These are phyloP conservation scores for Drosophila sechellia DNA, from an alignment of 1,140 invertebrate genomes.

Conservation along the genomic window DNA sequence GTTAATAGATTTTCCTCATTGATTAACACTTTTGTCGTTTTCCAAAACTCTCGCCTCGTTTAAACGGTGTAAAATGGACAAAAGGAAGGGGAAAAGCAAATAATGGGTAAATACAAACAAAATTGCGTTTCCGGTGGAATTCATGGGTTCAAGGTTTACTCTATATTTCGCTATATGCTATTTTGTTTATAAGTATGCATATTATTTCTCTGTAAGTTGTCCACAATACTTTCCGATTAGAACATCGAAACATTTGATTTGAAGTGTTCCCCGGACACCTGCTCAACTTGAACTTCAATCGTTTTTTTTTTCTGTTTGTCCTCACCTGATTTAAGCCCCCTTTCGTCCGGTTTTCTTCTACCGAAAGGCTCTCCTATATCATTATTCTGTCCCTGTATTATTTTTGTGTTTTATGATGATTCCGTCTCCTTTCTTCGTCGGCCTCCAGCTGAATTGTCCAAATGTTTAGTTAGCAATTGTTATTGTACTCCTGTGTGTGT, in stretches of 20 bases:
- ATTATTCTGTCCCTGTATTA: slow-evolving; percentile 35
- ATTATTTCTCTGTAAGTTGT: too few species aligned
- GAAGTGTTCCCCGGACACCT: not conserved
- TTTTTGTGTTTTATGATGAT: slow-evolving; percentile 39
- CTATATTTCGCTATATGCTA: too few species aligned
- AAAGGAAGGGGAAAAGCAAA: not conserved
- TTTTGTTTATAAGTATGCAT: too few species aligned
- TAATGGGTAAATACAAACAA: not conserved
- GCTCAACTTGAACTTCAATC: slow-evolving; percentile 11
- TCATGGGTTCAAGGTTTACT: not conserved
- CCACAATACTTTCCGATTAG: too few species aligned
- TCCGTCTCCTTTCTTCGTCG: slow-evolving; percentile 8
- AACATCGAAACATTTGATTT: too few species aligned
- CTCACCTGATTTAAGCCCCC: slow-evolving; percentile 10
- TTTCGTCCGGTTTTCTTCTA: not conserved
- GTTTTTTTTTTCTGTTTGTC: slow-evolving; percentile 8
- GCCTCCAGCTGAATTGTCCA: slow-evolving; percentile 43
- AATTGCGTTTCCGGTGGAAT: not conserved
- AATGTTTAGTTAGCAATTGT: slow-evolving; percentile 53
- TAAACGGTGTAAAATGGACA: not conserved
- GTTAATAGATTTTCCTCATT: slow-evolving; percentile 16
- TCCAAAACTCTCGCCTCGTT: slow-evolving; percentile 8
- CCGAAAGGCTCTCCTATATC: slow-evolving; percentile 6
- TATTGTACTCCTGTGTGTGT: slow-evolving; percentile 30
- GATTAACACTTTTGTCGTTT: slow-evolving; percentile 13